phyloP scores from a whole-genome alignment of 2,797 vertebrate genomes.

The Eurystomus glaucurus region DNA sequence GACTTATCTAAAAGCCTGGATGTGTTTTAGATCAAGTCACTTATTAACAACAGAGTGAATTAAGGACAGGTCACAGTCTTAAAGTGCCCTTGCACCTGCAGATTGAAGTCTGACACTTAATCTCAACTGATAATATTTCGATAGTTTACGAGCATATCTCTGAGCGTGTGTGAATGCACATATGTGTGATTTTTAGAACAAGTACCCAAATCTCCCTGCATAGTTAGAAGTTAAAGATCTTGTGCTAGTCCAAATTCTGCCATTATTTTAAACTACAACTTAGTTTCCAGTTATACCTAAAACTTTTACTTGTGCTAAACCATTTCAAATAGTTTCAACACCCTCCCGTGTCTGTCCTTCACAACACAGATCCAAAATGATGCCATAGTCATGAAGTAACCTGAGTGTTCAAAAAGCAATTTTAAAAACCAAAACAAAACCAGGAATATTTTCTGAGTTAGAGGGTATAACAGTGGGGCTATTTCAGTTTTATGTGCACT shows the following conservation, averaged over 20 bases:
- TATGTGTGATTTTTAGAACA: neutral
- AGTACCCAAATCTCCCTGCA: neutral
- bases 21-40: neutral
- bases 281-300: neutral
- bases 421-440: neutral
- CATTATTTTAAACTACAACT: neutral
- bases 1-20: neutral
- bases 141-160: neutral
- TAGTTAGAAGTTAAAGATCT: neutral
- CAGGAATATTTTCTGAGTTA: neutral
- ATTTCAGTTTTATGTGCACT: neutral
- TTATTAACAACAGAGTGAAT: constrained; percentile 27
- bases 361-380: neutral
- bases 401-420: neutral
- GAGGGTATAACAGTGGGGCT: neutral
- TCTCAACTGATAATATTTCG: constrained; percentile 7
- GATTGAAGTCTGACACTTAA: constrained; percentile 38
- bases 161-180: neutral
- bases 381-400: neutral
- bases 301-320: neutral
- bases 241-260: neutral
- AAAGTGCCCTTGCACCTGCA: constrained; percentile 35
- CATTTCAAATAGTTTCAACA: neutral
- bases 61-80: neutral
- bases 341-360: neutral